phyloP scores from a whole-genome alignment of 2,888 invertebrate species.

The Panopea generosa region DNA sequence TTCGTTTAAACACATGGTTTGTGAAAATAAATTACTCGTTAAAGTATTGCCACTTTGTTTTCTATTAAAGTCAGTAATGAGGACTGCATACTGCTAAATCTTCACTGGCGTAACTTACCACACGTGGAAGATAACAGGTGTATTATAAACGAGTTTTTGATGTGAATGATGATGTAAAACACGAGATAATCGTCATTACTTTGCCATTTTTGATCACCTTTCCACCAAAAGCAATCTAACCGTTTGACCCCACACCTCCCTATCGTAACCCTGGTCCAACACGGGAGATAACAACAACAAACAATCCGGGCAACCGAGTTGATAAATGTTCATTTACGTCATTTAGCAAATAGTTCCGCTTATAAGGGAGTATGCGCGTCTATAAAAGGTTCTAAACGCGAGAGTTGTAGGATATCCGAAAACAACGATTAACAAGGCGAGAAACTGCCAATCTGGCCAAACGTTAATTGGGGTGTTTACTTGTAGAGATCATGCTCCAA shows the following conservation, averaged over 20 bases:
- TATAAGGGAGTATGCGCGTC: background rate
- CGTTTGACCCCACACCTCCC: slow-evolving; percentile 9
- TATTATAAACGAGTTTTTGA: too few species aligned
- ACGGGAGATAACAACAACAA: background rate
- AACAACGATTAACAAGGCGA: too few species aligned
- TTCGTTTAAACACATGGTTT: too few species aligned
- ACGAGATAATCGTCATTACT: slow-evolving; percentile 1
- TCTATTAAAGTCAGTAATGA: too few species aligned
- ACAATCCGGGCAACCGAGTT: background rate
- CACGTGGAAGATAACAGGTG: too few species aligned
- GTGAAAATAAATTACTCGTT: too few species aligned
- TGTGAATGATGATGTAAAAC: background rate
- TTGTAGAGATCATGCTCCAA: too few species aligned
- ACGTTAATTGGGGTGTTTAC: too few species aligned
- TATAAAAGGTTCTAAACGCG: slow-evolving; percentile 2
- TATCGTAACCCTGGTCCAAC: background rate
- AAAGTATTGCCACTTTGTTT: too few species aligned
- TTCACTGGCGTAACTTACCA: too few species aligned
- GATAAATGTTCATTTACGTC: slow-evolving; percentile 10
- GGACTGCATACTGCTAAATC: too few species aligned
- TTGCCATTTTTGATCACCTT: slow-evolving; percentile 15
- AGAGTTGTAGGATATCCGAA: background rate
- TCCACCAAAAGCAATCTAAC: slow-evolving; percentile 15
- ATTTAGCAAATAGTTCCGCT: background rate
- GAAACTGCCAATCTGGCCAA: too few species aligned